Base-by-base conservation (phyloP, 2,797 vertebrate species). In the Rousettus madagascariensis region DNA sequence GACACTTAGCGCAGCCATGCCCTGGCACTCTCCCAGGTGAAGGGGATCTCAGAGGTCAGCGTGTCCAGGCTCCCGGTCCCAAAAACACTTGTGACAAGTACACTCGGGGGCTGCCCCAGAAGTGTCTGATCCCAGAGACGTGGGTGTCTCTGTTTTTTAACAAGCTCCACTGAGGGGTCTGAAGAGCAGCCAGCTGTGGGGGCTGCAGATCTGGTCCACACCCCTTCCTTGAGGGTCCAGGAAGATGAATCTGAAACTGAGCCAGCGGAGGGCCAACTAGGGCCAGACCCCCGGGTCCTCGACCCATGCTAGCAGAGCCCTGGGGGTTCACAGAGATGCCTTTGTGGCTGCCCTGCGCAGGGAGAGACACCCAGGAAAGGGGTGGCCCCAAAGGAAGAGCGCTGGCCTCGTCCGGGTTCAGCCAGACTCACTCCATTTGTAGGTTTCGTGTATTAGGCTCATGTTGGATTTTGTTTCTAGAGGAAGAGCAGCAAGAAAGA, bases 321-420 rank as follows among this genome's bases (percentile, higher is more conserved):
- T 30, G 49, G 10, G 2, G 33, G 3, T 55, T 59, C 26, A 49
- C 41, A 55, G 38, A 61, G 55, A 61, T 26, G 24, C 19, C 28
- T 93, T 68, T 7, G 12, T 82, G 38, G 49, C 53, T 46, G 12
- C 33, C 4, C 24, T 24, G 24, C 12, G 1, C 6, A 65, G 6
- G 69, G 26, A 69, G 38, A 8, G 75, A 41, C 51, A 33, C 3
- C 26, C 4, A 17, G 2, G 24, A 49, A 49, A 49, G 49, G 13
- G 12, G 0, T 16, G 1, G 5, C 6, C 75, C 19, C 8, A 24
- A 16, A 0, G 38, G 36, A 59, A 38, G 10, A 46, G 51, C 33
- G 36, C 86, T 17, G 11, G 46, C 33, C 66, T 65, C 30, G 10
- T 63, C 59, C 3, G 0, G n/a, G 36, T 83, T 49, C 53, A 13